Evolutionary conservation across 2,113 vertebrate species (phyloP), one percentile per base, ranked within the genome.

Genomic region (Polypterus senegalus): DNA sequence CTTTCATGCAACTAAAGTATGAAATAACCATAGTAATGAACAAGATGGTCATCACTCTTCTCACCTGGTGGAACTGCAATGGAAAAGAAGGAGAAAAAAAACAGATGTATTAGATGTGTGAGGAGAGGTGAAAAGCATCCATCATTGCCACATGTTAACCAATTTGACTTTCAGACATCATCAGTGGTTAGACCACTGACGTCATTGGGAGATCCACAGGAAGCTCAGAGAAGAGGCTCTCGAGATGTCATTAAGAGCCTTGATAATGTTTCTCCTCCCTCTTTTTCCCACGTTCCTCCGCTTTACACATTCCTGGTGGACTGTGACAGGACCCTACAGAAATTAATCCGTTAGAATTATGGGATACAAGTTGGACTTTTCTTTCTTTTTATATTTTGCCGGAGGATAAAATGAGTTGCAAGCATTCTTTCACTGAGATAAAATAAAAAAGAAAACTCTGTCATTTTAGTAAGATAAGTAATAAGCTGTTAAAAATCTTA

Each of bases 41-140:
- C 95, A 98, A 92, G 96, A 97, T 97, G 93, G 92, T 97, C 96
- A 98, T 98, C 92, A 97, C 96, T 98, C 94, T 97, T 97, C 92
- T 96, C 90, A 97, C 93, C 92, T 96, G 93, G 91, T 97, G 93
- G 91, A 96, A 94, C 96, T 98, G 89, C 70, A 69, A 63, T 71
- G 63, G 77, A 67, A 65, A 65, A 76, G 61, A 66, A 80, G 71
- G 62, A 82, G 49, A 76, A 66, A 73, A 57, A 65, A 68, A 70
- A 49, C 51, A 66, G 55, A 7, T 60, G 27, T 27, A 59, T 54
- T 68, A 55, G 55, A 63, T 64, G 60, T 5, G 5, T 58, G 43
- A 54, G 6, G 60, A 47, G 57, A 73, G 70, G 71, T 69, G 71
- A 65, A 57, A 49, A 65, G 69, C 65, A 43, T 61, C 48, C 49